These are phyloP conservation scores for Petrocephalus microphthalmus DNA, from an alignment of 2,113 vertebrate genomes.

Conservation along the genomic window DNA sequence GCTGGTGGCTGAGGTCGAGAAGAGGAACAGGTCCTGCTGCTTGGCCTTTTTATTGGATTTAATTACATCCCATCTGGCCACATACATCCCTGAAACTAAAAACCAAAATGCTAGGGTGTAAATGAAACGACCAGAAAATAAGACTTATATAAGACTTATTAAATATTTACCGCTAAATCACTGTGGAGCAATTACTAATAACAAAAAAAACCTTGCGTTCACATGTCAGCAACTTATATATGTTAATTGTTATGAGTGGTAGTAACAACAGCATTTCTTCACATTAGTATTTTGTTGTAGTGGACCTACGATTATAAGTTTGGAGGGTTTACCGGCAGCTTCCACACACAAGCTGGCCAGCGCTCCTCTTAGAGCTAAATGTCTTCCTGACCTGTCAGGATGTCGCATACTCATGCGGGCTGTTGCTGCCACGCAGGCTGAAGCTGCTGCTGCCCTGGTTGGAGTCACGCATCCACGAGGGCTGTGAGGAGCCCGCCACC, in stretches of 20 bases:
- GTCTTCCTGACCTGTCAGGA: neutral
- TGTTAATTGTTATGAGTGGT: neutral
- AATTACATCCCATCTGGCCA: neutral
- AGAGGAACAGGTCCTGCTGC: slow-evolving; percentile 80
- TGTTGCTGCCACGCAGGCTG: slow-evolving; percentile 59
- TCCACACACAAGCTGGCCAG: neutral
- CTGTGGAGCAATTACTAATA: too few species aligned
- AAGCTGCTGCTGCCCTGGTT: slow-evolving; percentile 94
- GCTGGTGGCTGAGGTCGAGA: slow-evolving; percentile 94
- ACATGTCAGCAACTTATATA: neutral
- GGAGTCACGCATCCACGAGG: slow-evolving; percentile 93
- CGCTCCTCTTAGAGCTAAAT: neutral
- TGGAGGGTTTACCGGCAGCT: neutral
- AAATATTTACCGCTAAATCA: too few species aligned
- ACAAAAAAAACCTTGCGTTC: too few species aligned
- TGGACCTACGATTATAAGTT: neutral
- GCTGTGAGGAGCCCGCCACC: slow-evolving; percentile 93
- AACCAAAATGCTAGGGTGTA: neutral
- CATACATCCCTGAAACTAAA: neutral
- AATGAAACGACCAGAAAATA: neutral
- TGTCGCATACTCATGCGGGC: neutral
- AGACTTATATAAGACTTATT: neutral
- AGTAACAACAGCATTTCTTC: neutral
- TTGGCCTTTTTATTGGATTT: neutral
- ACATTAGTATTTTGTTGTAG: neutral